Percentiles rank a stretch among this genome's conserved stretches.
phyloP scores from a whole-genome alignment of 2,113 vertebrate genomes.

The Neogobius melanostomus region DNA sequence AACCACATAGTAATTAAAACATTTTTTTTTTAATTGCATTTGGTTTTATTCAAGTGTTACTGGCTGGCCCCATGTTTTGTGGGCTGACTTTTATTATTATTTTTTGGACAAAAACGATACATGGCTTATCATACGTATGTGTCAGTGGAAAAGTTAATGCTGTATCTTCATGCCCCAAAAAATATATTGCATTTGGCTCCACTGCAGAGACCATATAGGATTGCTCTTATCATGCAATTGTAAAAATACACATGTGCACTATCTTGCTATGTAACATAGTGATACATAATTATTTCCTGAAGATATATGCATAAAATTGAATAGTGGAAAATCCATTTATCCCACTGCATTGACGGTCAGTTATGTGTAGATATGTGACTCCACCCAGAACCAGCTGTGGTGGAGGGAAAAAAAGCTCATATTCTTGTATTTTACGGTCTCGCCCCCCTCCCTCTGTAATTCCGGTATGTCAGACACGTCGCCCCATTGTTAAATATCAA shows the following conservation, averaged over 20 bases:
- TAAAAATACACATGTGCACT: neutral
- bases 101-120: neutral
- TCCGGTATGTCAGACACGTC: constrained; percentile 55
- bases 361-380: constrained; percentile 3
- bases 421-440: constrained; percentile 29
- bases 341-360: constrained; percentile 17
- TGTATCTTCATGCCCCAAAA: neutral
- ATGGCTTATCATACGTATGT: neutral
- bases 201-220: neutral
- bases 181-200: neutral
- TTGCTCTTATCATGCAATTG: neutral
- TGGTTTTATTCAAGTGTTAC: no score
- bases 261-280: neutral
- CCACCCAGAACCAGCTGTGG: constrained; percentile 43
- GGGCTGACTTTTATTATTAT: no score
- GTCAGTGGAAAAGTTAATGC: neutral
- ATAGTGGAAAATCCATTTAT: constrained; percentile 16
- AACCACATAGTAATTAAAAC: no score
- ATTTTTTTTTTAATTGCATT: no score
- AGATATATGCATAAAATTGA: constrained; percentile 37
- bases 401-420: constrained; percentile 13
- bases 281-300: neutral
- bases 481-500: constrained; percentile 73
- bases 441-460: constrained; percentile 20
- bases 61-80: no score